Percentiles rank a stretch among this genome's conserved stretches.
Evolutionary conservation across 2,888 invertebrate species (phyloP).

Genomic region (Patella depressa): DNA sequence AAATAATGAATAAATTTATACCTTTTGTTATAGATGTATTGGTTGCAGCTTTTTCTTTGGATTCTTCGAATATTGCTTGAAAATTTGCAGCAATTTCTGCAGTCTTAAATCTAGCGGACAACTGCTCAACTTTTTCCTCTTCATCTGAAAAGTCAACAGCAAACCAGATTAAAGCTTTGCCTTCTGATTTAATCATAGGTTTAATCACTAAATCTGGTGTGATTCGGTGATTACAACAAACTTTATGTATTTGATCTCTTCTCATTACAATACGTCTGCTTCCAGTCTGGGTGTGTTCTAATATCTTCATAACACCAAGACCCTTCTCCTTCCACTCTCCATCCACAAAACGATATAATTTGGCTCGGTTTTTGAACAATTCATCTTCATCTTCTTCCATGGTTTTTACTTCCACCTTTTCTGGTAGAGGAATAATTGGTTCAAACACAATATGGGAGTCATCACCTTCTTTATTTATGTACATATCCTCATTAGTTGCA

Average conservation of each 20-base stretch:
- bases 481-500: slow-evolving; percentile 60
- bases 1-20: no score
- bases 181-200: slow-evolving; percentile 82
- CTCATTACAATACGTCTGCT: slow-evolving; percentile 86
- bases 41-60: slow-evolving; percentile 68
- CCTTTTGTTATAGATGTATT: no score
- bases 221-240: slow-evolving; percentile 91
- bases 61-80: slow-evolving; percentile 79
- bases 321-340: slow-evolving; percentile 73
- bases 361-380: slow-evolving; percentile 85
- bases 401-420: slow-evolving; percentile 77
- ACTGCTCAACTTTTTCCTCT: slow-evolving; percentile 80
- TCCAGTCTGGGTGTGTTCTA: slow-evolving; percentile 79
- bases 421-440: slow-evolving; percentile 72
- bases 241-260: slow-evolving; percentile 87
- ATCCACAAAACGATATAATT: slow-evolving; percentile 77
- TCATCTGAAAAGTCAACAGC: slow-evolving; percentile 89
- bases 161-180: slow-evolving; percentile 85
- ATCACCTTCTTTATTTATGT: slow-evolving; percentile 78
- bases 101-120: slow-evolving; percentile 81
- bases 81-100: slow-evolving; percentile 83
- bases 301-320: slow-evolving; percentile 73
- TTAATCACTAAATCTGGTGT: slow-evolving; percentile 81
- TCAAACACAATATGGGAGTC: slow-evolving; percentile 82
- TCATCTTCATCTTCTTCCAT: slow-evolving; percentile 90